Percentiles rank a stretch among this genome's conserved stretches.
phyloP scores from a whole-genome alignment of 2,797 vertebrate genomes.

The Myioborus miniatus region DNA sequence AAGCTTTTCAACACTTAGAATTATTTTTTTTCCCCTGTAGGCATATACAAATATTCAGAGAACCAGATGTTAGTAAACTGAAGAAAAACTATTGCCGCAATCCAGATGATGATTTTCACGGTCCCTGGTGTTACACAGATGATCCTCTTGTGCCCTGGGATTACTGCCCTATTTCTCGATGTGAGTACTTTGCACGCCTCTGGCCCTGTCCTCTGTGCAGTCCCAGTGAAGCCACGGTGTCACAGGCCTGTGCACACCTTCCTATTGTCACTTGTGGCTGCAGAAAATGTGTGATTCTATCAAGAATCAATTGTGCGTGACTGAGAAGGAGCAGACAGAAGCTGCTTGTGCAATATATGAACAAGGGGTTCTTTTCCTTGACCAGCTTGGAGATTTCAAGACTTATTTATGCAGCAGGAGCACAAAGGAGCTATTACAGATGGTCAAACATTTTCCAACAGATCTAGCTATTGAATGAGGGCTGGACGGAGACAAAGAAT shows the following conservation, averaged over 20 bases:
- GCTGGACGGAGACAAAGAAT: slow-evolving; percentile 17
- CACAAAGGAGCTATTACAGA: slow-evolving; percentile 44
- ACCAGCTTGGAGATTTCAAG: slow-evolving; percentile 39
- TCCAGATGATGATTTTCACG: slow-evolving; percentile 95
- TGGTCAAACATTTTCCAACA: slow-evolving; percentile 47
- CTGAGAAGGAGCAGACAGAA: slow-evolving; percentile 5
- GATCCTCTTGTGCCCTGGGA: slow-evolving; percentile 93
- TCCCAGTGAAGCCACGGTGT: background rate
- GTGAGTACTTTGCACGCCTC: slow-evolving; percentile 79
- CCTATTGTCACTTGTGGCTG: background rate
- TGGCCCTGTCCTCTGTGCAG: background rate
- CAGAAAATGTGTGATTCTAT: background rate
- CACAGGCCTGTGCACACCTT: background rate
- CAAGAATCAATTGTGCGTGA: background rate
- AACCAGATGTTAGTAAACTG: slow-evolving; percentile 83
- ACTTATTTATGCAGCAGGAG: slow-evolving; percentile 39
- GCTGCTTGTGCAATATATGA: slow-evolving; percentile 39
- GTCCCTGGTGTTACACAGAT: slow-evolving; percentile 96
- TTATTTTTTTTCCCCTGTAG: slow-evolving; percentile 68
- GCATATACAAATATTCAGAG: slow-evolving; percentile 79
- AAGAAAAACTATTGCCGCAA: slow-evolving; percentile 94
- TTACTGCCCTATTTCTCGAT: slow-evolving; percentile 91
- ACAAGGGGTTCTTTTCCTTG: slow-evolving; percentile 14
- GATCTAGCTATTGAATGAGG: slow-evolving; percentile 34
- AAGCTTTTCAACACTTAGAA: slow-evolving; percentile 43